Evolutionary conservation across 2,888 invertebrate species (phyloP).

Genomic region (Chrysolina americana): DNA sequence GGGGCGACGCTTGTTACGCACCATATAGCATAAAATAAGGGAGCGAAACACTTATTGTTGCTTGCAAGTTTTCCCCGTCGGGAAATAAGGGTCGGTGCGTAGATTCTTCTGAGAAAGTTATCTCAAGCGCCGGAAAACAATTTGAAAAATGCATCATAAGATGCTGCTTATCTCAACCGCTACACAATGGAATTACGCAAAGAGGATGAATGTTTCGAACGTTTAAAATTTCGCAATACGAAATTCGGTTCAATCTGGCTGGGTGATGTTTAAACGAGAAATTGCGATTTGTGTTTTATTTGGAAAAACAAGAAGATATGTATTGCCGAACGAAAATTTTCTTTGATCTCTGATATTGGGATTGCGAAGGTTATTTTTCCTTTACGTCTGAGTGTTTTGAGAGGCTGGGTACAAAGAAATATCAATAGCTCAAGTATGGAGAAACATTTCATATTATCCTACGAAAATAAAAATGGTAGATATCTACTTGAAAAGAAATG

Average conservation of each 20-base stretch:
- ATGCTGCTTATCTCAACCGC: constrained; percentile 5
- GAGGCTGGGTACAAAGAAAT: no score
- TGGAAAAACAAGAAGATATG: neutral
- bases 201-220: neutral
- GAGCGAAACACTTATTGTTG: constrained; percentile 47
- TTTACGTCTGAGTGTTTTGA: neutral
- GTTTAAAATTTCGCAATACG: neutral
- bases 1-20: constrained; percentile 55
- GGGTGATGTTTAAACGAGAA: neutral
- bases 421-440: no score
- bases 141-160: constrained; percentile 22
- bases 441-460: no score
- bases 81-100: no score
- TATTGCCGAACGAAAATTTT: neutral
- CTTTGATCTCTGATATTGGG: neutral
- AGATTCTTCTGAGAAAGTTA: constrained; percentile 8
- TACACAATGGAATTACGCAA: constrained; percentile 7
- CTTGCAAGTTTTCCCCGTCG: constrained; percentile 39
- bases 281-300: neutral
- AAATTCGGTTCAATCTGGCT: neutral
- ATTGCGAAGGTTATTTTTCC: neutral
- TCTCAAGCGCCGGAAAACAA: constrained; percentile 20
- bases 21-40: constrained; percentile 59
- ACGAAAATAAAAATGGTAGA: no score
- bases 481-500: no score